phyloP scores from a whole-genome alignment of 1,140 invertebrate genomes.

The Pseudachorutes palmiensis region DNA sequence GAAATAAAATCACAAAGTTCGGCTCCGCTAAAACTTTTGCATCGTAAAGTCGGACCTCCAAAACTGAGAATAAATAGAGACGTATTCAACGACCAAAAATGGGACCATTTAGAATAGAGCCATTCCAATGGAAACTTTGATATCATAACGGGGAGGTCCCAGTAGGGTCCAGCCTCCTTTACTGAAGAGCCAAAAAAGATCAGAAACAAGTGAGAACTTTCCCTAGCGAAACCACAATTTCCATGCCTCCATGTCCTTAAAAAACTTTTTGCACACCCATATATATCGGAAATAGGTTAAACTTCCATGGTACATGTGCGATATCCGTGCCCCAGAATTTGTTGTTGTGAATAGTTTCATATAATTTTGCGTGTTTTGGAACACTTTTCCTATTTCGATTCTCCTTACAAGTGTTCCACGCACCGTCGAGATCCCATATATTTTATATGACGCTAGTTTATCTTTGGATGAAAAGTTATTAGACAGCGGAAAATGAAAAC shows the following conservation, averaged over 20 bases:
- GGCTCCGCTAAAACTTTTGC: too few species aligned
- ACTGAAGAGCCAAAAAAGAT: background rate
- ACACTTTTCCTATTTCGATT: too few species aligned
- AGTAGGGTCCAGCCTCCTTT: background rate
- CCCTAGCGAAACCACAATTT: background rate
- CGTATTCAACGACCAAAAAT: background rate
- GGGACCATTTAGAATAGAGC: background rate
- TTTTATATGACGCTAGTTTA: too few species aligned
- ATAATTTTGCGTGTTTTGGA: too few species aligned
- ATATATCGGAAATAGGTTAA: background rate
- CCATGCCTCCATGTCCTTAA: too few species aligned
- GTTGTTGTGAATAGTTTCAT: too few species aligned
- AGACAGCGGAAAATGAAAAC: too few species aligned
- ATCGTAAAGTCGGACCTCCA: background rate
- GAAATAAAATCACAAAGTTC: background rate
- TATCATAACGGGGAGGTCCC: background rate
- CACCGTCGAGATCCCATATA: too few species aligned
- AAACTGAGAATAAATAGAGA: background rate
- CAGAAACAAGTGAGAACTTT: background rate
- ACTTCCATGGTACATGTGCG: too few species aligned
- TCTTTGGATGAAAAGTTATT: too few species aligned
- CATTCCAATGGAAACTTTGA: background rate
- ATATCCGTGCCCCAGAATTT: too few species aligned
- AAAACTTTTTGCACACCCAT: background rate
- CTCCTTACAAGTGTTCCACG: too few species aligned